Base-by-base conservation (phyloP, 92 coral and sea anemone genomes). In the Actinernus sp. region DNA sequence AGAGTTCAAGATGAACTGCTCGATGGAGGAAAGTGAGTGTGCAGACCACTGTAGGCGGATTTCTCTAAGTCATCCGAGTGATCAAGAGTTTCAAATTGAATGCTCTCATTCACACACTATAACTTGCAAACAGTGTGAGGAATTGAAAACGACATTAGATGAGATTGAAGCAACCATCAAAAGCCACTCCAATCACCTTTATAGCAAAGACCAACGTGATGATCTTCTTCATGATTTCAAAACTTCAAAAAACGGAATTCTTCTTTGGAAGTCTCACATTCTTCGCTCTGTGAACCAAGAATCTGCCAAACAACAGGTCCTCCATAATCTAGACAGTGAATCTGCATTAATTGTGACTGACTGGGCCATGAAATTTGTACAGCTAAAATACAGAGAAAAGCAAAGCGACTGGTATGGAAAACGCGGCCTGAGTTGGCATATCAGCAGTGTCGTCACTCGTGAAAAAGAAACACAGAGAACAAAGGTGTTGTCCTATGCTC, bases 381-480 rank as follows among this genome's bases (percentile, higher is more conserved):
- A 47, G 40, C 48, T 47, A 36, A 61, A 50, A 40, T 73, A 47
- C 22, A 34, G 53, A 10, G 73, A 74, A 66, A 87, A 87, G 47
- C 93, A 81, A 53, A 55, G 81, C 2, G 92, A 80, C 31, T 86
- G 84, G 76, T 86, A 73, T 54, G 81, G 75, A 7, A 81, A 81
- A 34, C 66, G 92, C n/a, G 92, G 92, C 0, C 16, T 86, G 31
- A 79, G 87, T 61, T 79, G 88, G 88, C 88, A 86, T 50, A 66
- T 81, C 10, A 72, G 79, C 17, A 86, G 81, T 33, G 84, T 81
- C 18, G 26, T 86, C 28, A 27, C 31, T 43, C n/a, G n/a, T n/a
- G n/a, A n/a, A n/a, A 29, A 31, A 17, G 31, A 29, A 43, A 31
- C 14, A 6, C 7, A 51, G 26, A 29, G 31, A 0, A 2, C 5